Evolutionary conservation across 2,113 vertebrate species (phyloP), one percentile per base, ranked within the genome.

Genomic region (Podocnemis expansa): DNA sequence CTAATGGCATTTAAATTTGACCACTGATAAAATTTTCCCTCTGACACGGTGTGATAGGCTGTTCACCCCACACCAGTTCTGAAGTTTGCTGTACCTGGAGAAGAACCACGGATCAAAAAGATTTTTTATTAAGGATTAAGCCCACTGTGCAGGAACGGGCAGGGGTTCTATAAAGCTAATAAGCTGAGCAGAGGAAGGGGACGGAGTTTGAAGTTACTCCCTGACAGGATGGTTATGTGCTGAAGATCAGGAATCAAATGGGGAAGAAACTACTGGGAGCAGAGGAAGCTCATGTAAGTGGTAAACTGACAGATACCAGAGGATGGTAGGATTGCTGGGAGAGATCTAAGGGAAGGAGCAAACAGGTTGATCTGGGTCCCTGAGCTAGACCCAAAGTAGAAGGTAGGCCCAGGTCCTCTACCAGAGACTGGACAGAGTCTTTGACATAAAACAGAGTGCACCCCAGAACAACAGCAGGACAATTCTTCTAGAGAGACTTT

Each of bases 1-100:
- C 31, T 92, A 76, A 41, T 47, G 75, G 58, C 85, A 51, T 75
- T 95, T 87, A 49, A 73, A 85, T 84, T 91, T 94, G 89, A 60
- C 84, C 75, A 78, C 41, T 86, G 52, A 92, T 43, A 29, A 89
- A 89, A 87, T 43, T 3, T 84, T 81, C 51, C 55, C 95, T 81
- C 55, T 76, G 78, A 87, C 0, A 2, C 58, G 5, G 51, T 52
- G 51, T 52, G 51, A 52, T 52, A 52, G 51, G 51, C 14, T 52
- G 51, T 52, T 52, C 51, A 52, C 51, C 3, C 51, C 14, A 52
- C 51, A 52, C 16, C 51, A 52, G 51, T 52, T 52, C 14, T 52
- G 51, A 52, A 52, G 51, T 38, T 17, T 8, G 17, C 34, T 67
- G 17, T n/a, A 38, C 63, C 31, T n/a, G 31, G 60, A n/a, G 34